Conservation (phyloP, 1,140 invertebrate genomes). For the Meloidogyne floridensis region DNA sequence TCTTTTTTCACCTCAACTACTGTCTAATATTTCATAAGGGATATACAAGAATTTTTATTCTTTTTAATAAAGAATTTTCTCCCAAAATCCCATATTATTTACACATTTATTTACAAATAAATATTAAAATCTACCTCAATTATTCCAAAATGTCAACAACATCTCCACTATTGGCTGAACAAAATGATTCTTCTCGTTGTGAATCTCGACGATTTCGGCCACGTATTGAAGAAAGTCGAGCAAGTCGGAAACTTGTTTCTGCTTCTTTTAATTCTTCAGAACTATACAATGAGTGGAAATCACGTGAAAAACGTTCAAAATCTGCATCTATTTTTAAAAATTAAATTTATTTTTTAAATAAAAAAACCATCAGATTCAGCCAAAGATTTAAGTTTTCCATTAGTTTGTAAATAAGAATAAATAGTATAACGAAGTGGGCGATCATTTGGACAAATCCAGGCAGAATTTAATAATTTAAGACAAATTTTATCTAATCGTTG, state of each 20-base stretch:
- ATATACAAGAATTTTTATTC: too few relatives aligned
- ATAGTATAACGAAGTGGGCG: background rate
- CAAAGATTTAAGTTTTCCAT: background rate
- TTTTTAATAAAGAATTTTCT: too few relatives aligned
- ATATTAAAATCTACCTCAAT: too few relatives aligned
- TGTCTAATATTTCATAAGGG: background rate
- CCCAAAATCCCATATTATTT: too few relatives aligned
- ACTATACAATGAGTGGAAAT: slow-evolving; percentile 21
- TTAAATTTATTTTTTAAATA: background rate
- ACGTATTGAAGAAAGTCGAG: slow-evolving; percentile 26
- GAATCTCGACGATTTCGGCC: background rate
- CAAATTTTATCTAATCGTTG: background rate
- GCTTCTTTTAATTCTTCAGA: slow-evolving; percentile 11
- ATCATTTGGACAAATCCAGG: slow-evolving; percentile 1
- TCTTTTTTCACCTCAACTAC: background rate
- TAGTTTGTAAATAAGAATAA: background rate
- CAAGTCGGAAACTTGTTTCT: slow-evolving; percentile 10
- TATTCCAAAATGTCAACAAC: background rate
- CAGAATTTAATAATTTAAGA: slow-evolving; percentile 8
- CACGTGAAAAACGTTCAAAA: slow-evolving; percentile 11
- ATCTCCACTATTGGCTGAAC: slow-evolving; percentile 8
- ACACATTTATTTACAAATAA: too few relatives aligned
- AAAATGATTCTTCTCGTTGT: slow-evolving; percentile 20
- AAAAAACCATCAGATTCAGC: background rate
- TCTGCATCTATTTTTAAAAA: background rate